Evolutionary conservation across 1,140 invertebrate species (phyloP).

Genomic region (Trigoniulus corallinus): DNA sequence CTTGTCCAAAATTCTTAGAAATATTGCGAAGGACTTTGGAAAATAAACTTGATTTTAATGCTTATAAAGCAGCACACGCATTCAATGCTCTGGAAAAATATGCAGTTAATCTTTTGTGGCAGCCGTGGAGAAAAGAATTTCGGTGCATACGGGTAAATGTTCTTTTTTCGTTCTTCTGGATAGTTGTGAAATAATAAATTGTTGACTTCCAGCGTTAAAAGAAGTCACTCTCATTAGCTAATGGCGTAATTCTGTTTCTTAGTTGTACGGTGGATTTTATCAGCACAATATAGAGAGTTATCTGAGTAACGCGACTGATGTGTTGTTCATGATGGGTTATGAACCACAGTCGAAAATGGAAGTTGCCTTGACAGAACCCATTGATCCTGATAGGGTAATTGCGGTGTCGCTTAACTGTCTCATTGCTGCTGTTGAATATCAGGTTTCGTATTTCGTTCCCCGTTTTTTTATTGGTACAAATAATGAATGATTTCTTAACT

Average conservation of each 20-base stretch:
- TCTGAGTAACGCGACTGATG: conserved; percentile 48
- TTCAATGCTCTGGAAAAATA: conserved; percentile 69
- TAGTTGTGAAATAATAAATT: background rate
- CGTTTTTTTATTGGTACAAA: background rate
- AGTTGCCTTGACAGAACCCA: conserved; percentile 44
- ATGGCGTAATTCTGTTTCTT: conserved; percentile 19
- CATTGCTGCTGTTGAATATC: conserved; percentile 74
- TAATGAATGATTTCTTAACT: background rate
- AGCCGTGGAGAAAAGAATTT: conserved; percentile 78
- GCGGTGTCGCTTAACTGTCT: conserved; percentile 63
- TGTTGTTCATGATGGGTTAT: conserved; percentile 70
- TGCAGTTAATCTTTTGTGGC: conserved; percentile 61
- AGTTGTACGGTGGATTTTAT: conserved; percentile 71
- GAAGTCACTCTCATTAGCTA: background rate
- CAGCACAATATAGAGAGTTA: conserved; percentile 68
- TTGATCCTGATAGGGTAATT: conserved; percentile 60
- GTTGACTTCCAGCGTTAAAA: background rate
- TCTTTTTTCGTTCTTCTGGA: no score
- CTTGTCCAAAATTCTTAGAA: conserved; percentile 47
- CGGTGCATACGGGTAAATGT: conserved; percentile 46
- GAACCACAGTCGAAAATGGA: conserved; percentile 29
- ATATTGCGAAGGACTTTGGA: conserved; percentile 53
- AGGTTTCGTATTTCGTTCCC: conserved; percentile 33
- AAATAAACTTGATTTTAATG: conserved; percentile 51
- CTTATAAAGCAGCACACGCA: conserved; percentile 55